A percentile compares a stretch with the other conserved stretches of the same genome.
Evolutionary conservation across 2,797 vertebrate species (phyloP).

Genomic region (Eupleurogrammus muticus): DNA sequence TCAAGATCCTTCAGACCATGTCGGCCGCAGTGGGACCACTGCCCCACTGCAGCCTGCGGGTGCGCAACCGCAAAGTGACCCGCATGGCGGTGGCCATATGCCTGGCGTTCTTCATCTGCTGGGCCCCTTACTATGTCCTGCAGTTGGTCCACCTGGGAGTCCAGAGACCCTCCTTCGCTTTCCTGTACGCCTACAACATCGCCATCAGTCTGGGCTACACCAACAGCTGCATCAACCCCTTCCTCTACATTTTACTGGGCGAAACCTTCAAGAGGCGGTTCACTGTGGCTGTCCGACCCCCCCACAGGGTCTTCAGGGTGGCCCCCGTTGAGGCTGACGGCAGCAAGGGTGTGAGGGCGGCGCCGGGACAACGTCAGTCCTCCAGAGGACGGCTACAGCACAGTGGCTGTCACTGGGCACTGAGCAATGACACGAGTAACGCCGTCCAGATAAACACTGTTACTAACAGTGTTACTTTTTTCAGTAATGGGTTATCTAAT

Average conservation of each 20-base stretch:
- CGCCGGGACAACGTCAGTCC: constrained; percentile 69
- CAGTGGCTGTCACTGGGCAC: constrained; percentile 74
- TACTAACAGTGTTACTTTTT: no score
- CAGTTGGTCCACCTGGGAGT: constrained; percentile 85
- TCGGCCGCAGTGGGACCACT: constrained; percentile 82
- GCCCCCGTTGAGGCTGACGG: constrained; percentile 76
- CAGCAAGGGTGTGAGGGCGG: constrained; percentile 75
- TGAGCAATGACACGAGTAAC: no score
- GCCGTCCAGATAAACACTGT: no score
- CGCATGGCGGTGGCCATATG: constrained; percentile 87
- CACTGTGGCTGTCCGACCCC: constrained; percentile 75
- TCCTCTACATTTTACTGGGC: constrained; percentile 85
- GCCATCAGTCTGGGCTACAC: constrained; percentile 87
- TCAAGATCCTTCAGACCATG: constrained; percentile 87
- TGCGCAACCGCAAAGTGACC: constrained; percentile 83
- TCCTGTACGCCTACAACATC: constrained; percentile 84
- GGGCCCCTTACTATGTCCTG: constrained; percentile 87
- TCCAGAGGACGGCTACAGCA: constrained; percentile 71
- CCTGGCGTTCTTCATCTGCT: constrained; percentile 85
- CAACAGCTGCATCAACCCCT: constrained; percentile 89
- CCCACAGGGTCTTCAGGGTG: constrained; percentile 65
- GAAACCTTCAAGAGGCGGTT: constrained; percentile 85
- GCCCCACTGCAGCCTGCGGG: constrained; percentile 78
- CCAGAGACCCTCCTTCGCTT: constrained; percentile 79
- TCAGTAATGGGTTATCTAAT: no score